Evolutionary conservation across 30 jellyfish, hydroid and myxozoan genomes (phyloP).

Genomic region (Phacellophora camtschatica): DNA sequence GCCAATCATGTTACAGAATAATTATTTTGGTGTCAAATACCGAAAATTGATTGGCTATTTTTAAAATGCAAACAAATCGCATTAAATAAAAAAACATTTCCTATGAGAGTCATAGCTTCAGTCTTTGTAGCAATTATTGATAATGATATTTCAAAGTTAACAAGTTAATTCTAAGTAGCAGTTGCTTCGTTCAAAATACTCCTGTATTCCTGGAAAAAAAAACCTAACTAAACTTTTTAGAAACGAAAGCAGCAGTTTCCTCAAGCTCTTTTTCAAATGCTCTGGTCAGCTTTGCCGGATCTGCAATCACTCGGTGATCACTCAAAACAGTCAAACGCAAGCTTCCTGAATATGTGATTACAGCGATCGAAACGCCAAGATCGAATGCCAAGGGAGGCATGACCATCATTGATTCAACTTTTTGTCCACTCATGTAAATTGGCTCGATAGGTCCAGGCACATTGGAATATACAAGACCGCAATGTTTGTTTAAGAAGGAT

Average conservation of each 20-base stretch:
- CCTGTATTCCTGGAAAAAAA: too few species aligned
- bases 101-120: too few species aligned
- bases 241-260: conserved; percentile 2
- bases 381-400: conserved; percentile 97
- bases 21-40: too few species aligned
- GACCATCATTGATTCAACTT: conserved; percentile 79
- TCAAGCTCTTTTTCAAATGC: conserved; percentile 78
- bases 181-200: too few species aligned
- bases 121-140: too few species aligned
- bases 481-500: conserved; percentile 58
- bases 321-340: conserved; percentile 81
- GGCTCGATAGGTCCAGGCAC: conserved; percentile 98
- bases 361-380: conserved; percentile 89
- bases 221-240: conserved; percentile 4
- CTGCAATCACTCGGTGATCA: conserved; percentile 80
- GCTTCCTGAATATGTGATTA: conserved; percentile 78
- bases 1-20: too few species aligned
- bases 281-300: conserved; percentile 78
- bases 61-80: too few species aligned
- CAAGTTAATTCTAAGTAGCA: too few species aligned
- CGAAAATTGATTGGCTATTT: too few species aligned
- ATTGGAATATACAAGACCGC: conserved; percentile 87
- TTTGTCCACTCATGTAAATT: conserved; percentile 61
- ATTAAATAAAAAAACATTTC: too few species aligned
- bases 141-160: too few species aligned